Conservation (phyloP, 2,797 vertebrate species). For the Platalea minor region DNA sequence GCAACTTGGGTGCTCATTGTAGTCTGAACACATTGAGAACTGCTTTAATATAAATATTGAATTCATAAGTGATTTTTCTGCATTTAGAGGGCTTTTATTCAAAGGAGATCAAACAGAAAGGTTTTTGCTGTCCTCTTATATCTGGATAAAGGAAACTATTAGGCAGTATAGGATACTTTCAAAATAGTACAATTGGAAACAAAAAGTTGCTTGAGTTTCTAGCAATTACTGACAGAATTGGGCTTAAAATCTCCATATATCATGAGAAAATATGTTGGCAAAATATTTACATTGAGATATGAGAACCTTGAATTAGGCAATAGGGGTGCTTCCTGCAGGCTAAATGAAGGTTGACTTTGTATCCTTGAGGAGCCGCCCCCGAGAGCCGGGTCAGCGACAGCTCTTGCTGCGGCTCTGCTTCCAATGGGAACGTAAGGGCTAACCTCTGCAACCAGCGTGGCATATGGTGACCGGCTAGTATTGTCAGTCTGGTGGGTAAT, state of each 20-base stretch:
- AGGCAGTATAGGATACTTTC: background rate
- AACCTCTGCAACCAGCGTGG: background rate
- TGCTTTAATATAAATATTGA: background rate
- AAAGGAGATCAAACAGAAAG: background rate
- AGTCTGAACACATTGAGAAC: background rate
- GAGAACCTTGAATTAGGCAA: background rate
- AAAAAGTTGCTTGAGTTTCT: background rate
- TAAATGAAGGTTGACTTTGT: background rate
- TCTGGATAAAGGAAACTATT: background rate
- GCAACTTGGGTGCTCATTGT: background rate
- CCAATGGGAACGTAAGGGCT: fast-evolving
- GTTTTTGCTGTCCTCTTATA: background rate
- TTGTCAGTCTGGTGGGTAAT: background rate
- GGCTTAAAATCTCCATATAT: background rate
- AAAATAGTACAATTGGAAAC: background rate
- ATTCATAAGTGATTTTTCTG: background rate
- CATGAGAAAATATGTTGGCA: background rate
- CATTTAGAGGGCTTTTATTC: background rate
- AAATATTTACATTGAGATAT: background rate
- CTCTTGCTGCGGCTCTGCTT: background rate
- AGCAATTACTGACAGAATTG: background rate
- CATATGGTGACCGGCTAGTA: background rate
- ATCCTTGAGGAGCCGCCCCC: background rate
- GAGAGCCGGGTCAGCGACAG: fast-evolving
- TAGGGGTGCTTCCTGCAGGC: background rate